Evolutionary conservation across 2,888 invertebrate genomes (phyloP), one percentile per base, ranked within the genome.

Genomic region (Xylota segnis): DNA sequence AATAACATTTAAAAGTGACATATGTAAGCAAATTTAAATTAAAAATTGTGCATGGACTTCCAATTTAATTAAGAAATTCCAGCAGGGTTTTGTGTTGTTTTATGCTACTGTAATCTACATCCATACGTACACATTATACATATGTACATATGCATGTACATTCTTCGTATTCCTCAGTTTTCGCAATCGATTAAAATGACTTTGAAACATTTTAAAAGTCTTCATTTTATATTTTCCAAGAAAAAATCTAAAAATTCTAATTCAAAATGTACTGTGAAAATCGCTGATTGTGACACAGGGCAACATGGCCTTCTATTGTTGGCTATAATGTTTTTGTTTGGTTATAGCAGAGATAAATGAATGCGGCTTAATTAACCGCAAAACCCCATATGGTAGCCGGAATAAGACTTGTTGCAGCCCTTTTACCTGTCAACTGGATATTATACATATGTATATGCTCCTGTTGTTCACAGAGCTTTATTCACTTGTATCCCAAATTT

Each of bases 291-390:
- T 40, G 9, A 7, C 45, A 43, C 14, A 43, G n/a, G 43, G 2
- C 6, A 43, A 45, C 45, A 16, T 16, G 6, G 45, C 1, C 43
- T 14, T 2, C 6, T 43, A 6, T 6, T 14, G 14, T 43, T 43
- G 14, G 5, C 43, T 14, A 14, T 5, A 43, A 7, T 16, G 45
- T 7, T 45, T 40, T n/a, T 40, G 12, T 40, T 9, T 10, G 2
- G 40, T n/a, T 40, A n/a, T 9, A 2, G 34, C 34, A 16, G 32
- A 56, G 6, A 34, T 56, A 32, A 34, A 56, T 14, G 10, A 18
- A 56, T 29, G 9, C 34, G 16, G 34, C 14, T 34, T 32, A 32
- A 32, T 56, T 56, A 56, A 34, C 34, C 56, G 9, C 56, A 34
- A 34, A 56, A 5, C 56, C 56, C 5, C 56, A 56, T 56, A 34